Evolutionary conservation across 2,113 vertebrate species (phyloP), one percentile per base, ranked within the genome.

Genomic region (Lontra canadensis): DNA sequence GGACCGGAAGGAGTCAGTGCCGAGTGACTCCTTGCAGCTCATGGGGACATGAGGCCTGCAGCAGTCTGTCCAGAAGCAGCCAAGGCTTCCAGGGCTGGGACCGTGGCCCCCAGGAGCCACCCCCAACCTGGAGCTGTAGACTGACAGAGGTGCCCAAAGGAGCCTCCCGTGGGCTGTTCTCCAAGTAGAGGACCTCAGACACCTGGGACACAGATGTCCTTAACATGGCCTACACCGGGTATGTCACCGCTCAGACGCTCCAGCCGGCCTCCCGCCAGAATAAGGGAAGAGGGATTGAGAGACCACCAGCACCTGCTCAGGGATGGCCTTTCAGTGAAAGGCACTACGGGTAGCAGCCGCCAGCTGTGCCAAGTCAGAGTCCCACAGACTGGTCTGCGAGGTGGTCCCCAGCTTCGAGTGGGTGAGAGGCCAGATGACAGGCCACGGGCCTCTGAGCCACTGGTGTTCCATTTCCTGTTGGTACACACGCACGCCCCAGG

Each of bases 391-490:
- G 52, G 63, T 6, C 18, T 7, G 26, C 13, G 23, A 25, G 63
- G 12, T 1, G 31, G 17, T 3, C 31, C 17, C 1, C 3, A 49
- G 67, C 42, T 23, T 39, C 44, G 4, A 17, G 23, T 52, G 29
- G 86, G 34, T 1, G 59, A 52, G 74, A 31, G n/a, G 59, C 42
- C 23, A 18, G 31, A 14, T 4, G 36, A 21, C 5, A 18, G 52
- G 69, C 69, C 52, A 3, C 29, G 1, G 36, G 71, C 73, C 39
- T 7, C 47, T 0, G 26, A 3, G 4, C 34, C 59, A 0, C 0
- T 2, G 34, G 4, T 31, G 44, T 20, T 42, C 13, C 1, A 0
- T n/a, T 3, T n/a, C 52, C 25, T 13, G 18, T 8, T 17, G 31
- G 73, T 18, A 29, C 44, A 57, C 39, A 25, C 3, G 18, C 73